phyloP scores from a whole-genome alignment of 2,797 vertebrate genomes.

The Enteromius fasciolatus region DNA sequence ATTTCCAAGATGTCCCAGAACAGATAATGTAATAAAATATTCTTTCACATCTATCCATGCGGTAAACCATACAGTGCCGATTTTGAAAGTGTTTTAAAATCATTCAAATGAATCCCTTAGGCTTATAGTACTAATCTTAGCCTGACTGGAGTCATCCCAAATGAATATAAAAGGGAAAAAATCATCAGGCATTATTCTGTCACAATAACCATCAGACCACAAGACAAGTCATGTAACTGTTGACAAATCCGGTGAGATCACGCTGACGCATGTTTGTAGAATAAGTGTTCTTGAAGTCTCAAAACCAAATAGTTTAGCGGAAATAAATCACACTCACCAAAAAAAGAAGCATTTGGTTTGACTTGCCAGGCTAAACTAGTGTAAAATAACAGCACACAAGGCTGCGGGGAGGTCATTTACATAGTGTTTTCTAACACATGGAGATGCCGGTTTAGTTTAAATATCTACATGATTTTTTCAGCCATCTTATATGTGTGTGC shows the following conservation, averaged over 20 bases:
- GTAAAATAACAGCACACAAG: slow-evolving; percentile 30
- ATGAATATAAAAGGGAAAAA: slow-evolving; percentile 2
- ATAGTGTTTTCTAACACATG: slow-evolving; percentile 28
- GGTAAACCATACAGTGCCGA: background rate
- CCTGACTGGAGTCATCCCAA: background rate
- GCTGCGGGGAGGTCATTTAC: slow-evolving; percentile 22
- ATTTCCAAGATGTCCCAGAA: background rate
- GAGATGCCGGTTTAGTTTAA: background rate
- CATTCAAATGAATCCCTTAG: background rate
- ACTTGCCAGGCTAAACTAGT: slow-evolving; percentile 27
- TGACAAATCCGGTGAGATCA: slow-evolving; percentile 27
- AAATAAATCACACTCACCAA: slow-evolving; percentile 14
- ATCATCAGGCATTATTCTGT: slow-evolving; percentile 25
- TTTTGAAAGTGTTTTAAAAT: background rate
- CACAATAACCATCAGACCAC: slow-evolving; percentile 14
- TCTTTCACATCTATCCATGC: background rate
- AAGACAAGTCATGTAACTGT: slow-evolving; percentile 24
- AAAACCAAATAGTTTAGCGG: slow-evolving; percentile 2
- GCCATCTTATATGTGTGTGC: background rate
- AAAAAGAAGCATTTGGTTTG: slow-evolving; percentile 26
- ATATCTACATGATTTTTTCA: slow-evolving; percentile 7
- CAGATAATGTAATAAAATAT: background rate
- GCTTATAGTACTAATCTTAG: background rate
- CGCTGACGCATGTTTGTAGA: slow-evolving; percentile 23
- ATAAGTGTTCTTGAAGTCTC: slow-evolving; percentile 7